Conservation (phyloP, 2,888 invertebrate species). For the Coenonympha arcania region DNA sequence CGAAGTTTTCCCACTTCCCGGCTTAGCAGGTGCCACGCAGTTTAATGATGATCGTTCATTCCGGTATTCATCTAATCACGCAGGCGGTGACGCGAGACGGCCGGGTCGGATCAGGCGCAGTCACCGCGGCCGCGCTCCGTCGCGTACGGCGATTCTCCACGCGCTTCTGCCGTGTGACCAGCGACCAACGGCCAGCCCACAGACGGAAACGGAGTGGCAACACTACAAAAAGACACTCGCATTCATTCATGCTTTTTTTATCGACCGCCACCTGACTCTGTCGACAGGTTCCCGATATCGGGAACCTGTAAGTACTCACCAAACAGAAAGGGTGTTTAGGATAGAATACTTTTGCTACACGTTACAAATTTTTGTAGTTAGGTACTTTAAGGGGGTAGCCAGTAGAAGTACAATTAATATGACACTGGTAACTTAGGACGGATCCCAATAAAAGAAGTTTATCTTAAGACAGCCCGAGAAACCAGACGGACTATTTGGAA, state of each 20-base stretch:
- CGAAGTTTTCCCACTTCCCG: no score
- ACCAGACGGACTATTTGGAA: no score
- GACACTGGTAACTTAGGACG: no score
- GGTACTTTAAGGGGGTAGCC: no score
- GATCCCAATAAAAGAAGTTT: no score
- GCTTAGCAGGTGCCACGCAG: not conserved
- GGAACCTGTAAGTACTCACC: no score
- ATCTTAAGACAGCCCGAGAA: no score
- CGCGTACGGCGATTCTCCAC: conserved; percentile 71
- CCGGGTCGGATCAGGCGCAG: conserved; percentile 39
- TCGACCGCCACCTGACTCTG: conserved; percentile 37
- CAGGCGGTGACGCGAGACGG: conserved; percentile 48
- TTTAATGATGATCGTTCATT: not conserved
- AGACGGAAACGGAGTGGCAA: conserved; percentile 70
- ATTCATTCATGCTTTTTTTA: conserved; percentile 67
- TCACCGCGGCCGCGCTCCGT: conserved; percentile 51
- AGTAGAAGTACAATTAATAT: no score
- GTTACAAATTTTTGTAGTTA: no score
- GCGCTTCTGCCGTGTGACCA: conserved; percentile 53
- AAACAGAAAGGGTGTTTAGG: no score
- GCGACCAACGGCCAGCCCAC: no score
- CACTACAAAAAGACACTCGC: conserved; percentile 69
- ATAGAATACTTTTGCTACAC: no score
- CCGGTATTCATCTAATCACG: conserved; percentile 45
- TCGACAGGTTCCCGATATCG: conserved; percentile 53